Evolutionary conservation across 2,888 invertebrate species (phyloP).

Genomic region (Pimpla rufipes): DNA sequence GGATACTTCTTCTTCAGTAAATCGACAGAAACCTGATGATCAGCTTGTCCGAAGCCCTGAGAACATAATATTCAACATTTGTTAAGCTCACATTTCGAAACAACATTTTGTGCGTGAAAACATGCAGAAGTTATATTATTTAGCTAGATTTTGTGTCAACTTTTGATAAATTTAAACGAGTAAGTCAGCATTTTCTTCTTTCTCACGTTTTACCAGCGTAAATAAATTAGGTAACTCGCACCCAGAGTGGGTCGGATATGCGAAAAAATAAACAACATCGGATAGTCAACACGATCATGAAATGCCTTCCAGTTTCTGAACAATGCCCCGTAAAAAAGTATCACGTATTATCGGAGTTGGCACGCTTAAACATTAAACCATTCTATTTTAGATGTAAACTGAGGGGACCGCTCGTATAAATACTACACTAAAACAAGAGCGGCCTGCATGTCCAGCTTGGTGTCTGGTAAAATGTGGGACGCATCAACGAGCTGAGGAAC

Average conservation of each 20-base stretch:
- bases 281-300: not conserved
- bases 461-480: slow-evolving; percentile 2
- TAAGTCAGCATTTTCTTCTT: not conserved
- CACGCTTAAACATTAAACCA: slow-evolving; percentile 41
- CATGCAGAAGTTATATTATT: not conserved
- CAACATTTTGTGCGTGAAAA: no score
- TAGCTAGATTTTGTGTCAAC: not conserved
- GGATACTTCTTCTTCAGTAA: slow-evolving; percentile 91
- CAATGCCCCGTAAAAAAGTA: slow-evolving; percentile 31
- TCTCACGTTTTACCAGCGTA: slow-evolving; percentile 3
- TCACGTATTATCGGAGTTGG: slow-evolving; percentile 6
- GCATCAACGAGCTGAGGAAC: not conserved
- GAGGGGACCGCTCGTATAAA: slow-evolving; percentile 12
- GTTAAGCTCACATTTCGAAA: no score
- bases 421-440: slow-evolving; percentile 29
- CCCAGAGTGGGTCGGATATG: not conserved
- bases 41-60: slow-evolving; percentile 95
- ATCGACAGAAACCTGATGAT: slow-evolving; percentile 92
- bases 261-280: slow-evolving; percentile 9
- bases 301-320: slow-evolving; percentile 8
- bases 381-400: slow-evolving; percentile 47
- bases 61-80: slow-evolving; percentile 72
- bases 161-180: not conserved
- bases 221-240: not conserved
- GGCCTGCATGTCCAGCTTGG: not conserved